Evolutionary conservation across 1,140 invertebrate species (phyloP), one percentile per base, ranked within the genome.

Genomic region (Aphaenogaster ashmeadi): DNA sequence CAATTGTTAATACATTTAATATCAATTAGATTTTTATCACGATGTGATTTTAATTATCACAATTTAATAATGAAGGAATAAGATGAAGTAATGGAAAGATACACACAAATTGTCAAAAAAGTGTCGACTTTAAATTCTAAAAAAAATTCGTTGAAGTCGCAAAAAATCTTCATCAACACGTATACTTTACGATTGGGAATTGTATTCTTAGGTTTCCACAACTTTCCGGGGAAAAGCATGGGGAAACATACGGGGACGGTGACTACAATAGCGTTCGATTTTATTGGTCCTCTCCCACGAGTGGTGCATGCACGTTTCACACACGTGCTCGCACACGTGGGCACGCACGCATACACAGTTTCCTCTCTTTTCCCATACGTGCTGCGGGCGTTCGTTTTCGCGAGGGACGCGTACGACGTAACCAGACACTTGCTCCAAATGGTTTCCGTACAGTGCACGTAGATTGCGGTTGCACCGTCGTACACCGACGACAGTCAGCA

Each of bases 261-360:
- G 62, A 69, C 72, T 86, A 87, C 81, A 88, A 89, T 89, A 79
- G 86, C 88, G 88, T 91, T 91, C 91, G 90, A 91, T 91, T 91
- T 91, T 91, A 91, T 91, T 91, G 91, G 91, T 86, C 60, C 83
- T 81, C 83, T 81, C 86, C 50, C 54, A 71, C 60, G 87, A 71
- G 88, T 83, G 69, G 75, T 69, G 54, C 50, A 74, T 74, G 72
- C 66, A 52, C 72, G 38, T 75, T 38, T 18, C 78, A 60, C 27
- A 71, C 75, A n/a, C 56, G 33, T 27, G 41, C 84, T 33, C 72
- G 18, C 33, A 79, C 52, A 18, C 64, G 72, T 81, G 67, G n/a
- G 64, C 38, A 50, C 15, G 36, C 47, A 50, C 72, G 21, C 38
- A 38, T 27, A 54, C 18, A 56, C 8, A 7, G 8, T 44, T 69